phyloP scores from a whole-genome alignment of 2,888 invertebrate genomes.

The Aromia moschata region DNA sequence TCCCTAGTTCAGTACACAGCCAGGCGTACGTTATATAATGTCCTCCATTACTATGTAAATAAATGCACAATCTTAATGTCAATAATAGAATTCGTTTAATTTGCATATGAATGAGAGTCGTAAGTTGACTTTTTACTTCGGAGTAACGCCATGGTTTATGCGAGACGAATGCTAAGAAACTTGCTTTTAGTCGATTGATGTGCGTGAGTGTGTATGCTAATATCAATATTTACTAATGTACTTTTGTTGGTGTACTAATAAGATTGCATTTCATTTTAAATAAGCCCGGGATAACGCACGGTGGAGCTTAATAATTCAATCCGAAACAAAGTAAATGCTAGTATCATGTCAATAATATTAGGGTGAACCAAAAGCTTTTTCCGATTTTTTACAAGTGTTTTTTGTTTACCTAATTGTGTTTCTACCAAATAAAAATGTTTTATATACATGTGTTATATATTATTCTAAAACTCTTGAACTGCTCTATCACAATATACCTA shows the following conservation, averaged over 20 bases:
- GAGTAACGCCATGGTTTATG: slow-evolving; percentile 25
- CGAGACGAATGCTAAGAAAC: slow-evolving; percentile 31
- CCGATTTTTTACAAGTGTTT: no score
- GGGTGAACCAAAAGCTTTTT: no score
- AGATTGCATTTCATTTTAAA: slow-evolving; percentile 17
- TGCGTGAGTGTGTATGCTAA: slow-evolving; percentile 17
- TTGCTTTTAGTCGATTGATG: slow-evolving; percentile 3
- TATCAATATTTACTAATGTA: slow-evolving; percentile 22
- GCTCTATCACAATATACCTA: no score
- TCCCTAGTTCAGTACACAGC: slow-evolving; percentile 1
- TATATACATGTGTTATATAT: no score
- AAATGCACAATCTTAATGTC: slow-evolving; percentile 57
- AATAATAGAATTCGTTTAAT: slow-evolving; percentile 54
- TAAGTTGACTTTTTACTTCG: slow-evolving; percentile 43
- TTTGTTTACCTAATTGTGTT: no score
- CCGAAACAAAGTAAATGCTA: no score
- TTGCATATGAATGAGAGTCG: slow-evolving; percentile 54
- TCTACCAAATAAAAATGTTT: no score
- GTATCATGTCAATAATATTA: no score
- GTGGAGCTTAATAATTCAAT: no score
- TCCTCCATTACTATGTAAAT: slow-evolving; percentile 53
- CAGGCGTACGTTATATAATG: slow-evolving; percentile 13
- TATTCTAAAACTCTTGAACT: no score
- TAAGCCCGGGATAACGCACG: slow-evolving; percentile 8
- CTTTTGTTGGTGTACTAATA: background rate